These are phyloP conservation scores for Diarsia brunnea DNA, from an alignment of 2,888 invertebrate genomes.

Conservation along the genomic window DNA sequence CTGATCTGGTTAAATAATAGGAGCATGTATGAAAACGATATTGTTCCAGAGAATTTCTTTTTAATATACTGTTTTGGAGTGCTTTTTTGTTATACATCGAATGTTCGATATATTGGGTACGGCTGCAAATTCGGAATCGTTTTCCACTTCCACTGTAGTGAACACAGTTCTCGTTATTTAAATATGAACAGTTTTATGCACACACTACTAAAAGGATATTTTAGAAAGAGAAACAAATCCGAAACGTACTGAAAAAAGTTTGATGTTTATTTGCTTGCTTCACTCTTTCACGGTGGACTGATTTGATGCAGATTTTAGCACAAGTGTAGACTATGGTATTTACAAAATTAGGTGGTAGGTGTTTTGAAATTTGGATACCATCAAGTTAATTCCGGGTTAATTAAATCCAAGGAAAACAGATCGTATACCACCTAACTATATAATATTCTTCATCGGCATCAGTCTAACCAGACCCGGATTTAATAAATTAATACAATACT, in stretches of 20 bases:
- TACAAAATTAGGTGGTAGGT: not conserved
- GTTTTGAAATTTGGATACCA: not conserved
- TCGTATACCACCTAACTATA: not conserved
- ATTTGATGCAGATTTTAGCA: slow-evolving; percentile 3
- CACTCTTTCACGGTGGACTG: not conserved
- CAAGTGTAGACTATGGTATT: not conserved
- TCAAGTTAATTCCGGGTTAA: not conserved
- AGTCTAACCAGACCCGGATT: not conserved
- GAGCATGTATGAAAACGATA: slow-evolving; percentile 44
- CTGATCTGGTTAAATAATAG: slow-evolving; percentile 68
- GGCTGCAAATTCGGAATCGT: not conserved
- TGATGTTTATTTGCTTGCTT: not conserved
- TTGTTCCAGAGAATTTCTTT: slow-evolving; percentile 22
- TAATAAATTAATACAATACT: not conserved
- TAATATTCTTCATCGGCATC: not conserved
- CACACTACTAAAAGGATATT: not conserved
- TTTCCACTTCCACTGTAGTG: slow-evolving; percentile 1
- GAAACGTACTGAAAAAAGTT: not conserved
- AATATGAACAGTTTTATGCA: not conserved
- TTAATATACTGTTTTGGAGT: not conserved
- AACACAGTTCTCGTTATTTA: not conserved
- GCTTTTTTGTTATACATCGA: not conserved
- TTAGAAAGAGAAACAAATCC: not conserved
- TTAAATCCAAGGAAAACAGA: not conserved
- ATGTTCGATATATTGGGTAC: slow-evolving; percentile 4